A percentile compares a stretch with the other conserved stretches of the same genome.
phyloP scores from a whole-genome alignment of 1,140 invertebrate species.

The Mesaphorura yosii region DNA sequence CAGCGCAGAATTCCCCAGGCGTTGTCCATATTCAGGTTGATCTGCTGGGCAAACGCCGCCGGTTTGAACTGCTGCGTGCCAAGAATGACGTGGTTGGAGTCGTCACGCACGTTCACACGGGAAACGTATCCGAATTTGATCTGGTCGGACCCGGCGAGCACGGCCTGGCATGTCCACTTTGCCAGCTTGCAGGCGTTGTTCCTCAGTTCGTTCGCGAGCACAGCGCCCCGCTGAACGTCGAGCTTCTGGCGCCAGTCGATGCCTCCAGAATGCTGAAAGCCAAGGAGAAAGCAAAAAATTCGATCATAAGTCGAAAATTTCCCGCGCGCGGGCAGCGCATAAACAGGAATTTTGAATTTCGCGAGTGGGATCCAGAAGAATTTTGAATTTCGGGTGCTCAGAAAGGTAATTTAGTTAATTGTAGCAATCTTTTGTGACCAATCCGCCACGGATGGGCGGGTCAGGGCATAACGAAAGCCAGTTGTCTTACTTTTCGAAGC shows the following conservation, averaged over 20 bases:
- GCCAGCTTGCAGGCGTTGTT: conserved; percentile 98
- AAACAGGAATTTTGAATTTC: too few species aligned
- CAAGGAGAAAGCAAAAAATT: too few species aligned
- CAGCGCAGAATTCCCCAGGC: conserved; percentile 97
- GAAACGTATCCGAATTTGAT: conserved; percentile 99
- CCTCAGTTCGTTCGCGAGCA: conserved; percentile 92
- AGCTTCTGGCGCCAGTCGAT: conserved; percentile 97
- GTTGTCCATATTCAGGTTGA: conserved; percentile 99
- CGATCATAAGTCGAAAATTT: too few species aligned
- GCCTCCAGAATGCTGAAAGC: conserved; percentile 63
- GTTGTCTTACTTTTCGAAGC: not conserved
- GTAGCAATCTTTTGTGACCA: too few species aligned
- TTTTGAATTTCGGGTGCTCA: too few species aligned
- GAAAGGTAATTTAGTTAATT: too few species aligned
- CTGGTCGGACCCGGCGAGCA: conserved; percentile 92
- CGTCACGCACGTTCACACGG: conserved; percentile 80
- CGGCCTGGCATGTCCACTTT: conserved; percentile 96
- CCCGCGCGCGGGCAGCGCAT: too few species aligned
- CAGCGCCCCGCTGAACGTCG: conserved; percentile 92
- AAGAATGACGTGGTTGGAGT: conserved; percentile 91
- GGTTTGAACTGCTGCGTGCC: conserved; percentile 98
- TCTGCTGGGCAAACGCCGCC: conserved; percentile 95
- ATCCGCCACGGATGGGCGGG: too few species aligned
- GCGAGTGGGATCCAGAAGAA: too few species aligned
- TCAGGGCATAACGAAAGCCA: too few species aligned